These are phyloP conservation scores for Epistrophe grossulariae DNA, from an alignment of 2,888 invertebrate genomes.

Conservation along the genomic window DNA sequence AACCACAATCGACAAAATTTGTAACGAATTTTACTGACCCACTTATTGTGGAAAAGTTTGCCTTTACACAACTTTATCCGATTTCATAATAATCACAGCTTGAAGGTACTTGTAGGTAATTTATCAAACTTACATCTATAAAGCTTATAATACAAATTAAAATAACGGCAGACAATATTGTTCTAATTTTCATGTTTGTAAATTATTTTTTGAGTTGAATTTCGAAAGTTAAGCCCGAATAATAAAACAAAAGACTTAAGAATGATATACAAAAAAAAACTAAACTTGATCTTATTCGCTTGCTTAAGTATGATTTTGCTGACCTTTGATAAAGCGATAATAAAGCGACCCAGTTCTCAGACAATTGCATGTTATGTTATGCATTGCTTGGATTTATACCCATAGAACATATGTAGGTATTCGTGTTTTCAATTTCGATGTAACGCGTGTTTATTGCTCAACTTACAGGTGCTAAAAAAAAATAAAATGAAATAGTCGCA, in stretches of 20 bases:
- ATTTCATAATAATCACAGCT: background rate
- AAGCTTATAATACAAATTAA: conserved; percentile 29
- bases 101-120: background rate
- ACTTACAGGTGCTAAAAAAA: background rate
- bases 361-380: conserved; percentile 31
- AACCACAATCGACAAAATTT: background rate
- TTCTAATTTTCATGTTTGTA: conserved; percentile 49
- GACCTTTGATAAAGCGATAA: conserved; percentile 41
- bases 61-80: background rate
- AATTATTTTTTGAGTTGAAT: conserved; percentile 16
- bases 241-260: background rate
- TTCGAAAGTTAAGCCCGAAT: background rate
- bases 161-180: conserved; percentile 20
- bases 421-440: conserved; percentile 1
- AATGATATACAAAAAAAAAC: conserved; percentile 12
- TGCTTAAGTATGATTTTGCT: conserved; percentile 57
- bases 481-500: background rate
- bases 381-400: conserved; percentile 9
- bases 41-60: background rate
- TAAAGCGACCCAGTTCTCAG: conserved; percentile 54
- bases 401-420: background rate
- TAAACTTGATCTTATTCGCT: conserved; percentile 33
- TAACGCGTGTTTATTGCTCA: conserved; percentile 28
- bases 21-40: background rate
- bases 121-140: background rate